phyloP scores from a whole-genome alignment of 2,888 invertebrate species.

The Colletes collaris region DNA sequence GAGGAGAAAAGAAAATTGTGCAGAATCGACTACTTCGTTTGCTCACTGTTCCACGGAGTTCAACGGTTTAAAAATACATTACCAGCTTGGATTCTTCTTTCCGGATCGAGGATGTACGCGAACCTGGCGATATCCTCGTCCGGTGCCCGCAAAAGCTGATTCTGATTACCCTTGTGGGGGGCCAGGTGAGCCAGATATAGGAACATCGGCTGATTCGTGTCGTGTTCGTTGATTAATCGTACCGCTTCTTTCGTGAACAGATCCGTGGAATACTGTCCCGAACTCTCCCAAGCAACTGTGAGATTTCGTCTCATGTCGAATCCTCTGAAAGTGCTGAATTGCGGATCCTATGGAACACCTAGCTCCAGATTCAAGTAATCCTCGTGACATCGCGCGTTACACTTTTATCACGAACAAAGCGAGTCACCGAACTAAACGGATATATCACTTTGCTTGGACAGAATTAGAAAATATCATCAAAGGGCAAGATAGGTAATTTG shows the following conservation, averaged over 20 bases:
- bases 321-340: conserved; percentile 77
- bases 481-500: too few relatives aligned
- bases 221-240: conserved; percentile 84
- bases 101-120: conserved; percentile 87
- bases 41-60: neutral
- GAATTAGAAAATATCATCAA: too few relatives aligned
- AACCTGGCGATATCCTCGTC: conserved; percentile 88
- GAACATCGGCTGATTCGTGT: conserved; percentile 85
- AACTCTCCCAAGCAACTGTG: conserved; percentile 84
- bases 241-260: conserved; percentile 88
- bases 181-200: conserved; percentile 89
- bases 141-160: conserved; percentile 89
- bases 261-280: conserved; percentile 87
- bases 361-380: too few relatives aligned
- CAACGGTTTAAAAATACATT: neutral
- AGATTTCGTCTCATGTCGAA: conserved; percentile 87
- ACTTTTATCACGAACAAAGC: too few relatives aligned
- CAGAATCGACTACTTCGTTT: too few relatives aligned
- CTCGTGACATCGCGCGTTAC: too few relatives aligned
- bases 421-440: too few relatives aligned
- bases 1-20: too few relatives aligned
- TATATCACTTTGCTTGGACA: too few relatives aligned
- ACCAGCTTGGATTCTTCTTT: conserved; percentile 89
- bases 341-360: conserved; percentile 18
- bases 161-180: conserved; percentile 87